A percentile compares a stretch with the other conserved stretches of the same genome.
Conservation (phyloP, 2,113 vertebrate genomes). For the Phoxinus phoxinus region DNA sequence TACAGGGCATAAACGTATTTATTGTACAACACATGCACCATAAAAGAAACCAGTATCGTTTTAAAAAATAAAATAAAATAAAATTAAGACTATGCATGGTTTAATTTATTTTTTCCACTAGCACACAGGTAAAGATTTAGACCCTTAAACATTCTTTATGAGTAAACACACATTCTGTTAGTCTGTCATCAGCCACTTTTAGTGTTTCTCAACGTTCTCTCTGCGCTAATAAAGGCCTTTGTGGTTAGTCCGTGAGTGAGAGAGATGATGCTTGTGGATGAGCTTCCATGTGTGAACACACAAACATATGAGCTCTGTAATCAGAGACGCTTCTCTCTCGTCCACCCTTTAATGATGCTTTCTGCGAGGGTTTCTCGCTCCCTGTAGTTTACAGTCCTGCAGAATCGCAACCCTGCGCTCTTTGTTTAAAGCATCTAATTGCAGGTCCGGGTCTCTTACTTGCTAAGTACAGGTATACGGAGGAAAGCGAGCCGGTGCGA, state of each 20-base stretch:
- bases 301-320: conserved; percentile 49
- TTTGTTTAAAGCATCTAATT: conserved; percentile 75
- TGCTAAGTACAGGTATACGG: conserved; percentile 50
- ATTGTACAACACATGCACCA: background rate
- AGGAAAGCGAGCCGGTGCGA: conserved; percentile 59
- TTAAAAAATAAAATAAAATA: background rate
- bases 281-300: conserved; percentile 39
- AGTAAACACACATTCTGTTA: background rate
- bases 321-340: conserved; percentile 46
- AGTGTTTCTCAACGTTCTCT: background rate
- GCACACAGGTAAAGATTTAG: background rate
- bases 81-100: background rate
- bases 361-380: conserved; percentile 47
- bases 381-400: conserved; percentile 70
- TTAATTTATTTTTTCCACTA: background rate
- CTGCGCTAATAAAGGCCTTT: background rate
- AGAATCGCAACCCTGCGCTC: conserved; percentile 62
- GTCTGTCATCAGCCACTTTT: conserved; percentile 18
- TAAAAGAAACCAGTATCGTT: background rate
- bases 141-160: background rate
- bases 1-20: background rate
- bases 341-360: conserved; percentile 55
- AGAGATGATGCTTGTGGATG: conserved; percentile 36
- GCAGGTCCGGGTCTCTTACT: conserved; percentile 60
- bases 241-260: conserved; percentile 15